Percentiles rank a stretch among this genome's conserved stretches.
Evolutionary conservation across 1,140 invertebrate genomes (phyloP).

Genomic region (Ips typographus): DNA sequence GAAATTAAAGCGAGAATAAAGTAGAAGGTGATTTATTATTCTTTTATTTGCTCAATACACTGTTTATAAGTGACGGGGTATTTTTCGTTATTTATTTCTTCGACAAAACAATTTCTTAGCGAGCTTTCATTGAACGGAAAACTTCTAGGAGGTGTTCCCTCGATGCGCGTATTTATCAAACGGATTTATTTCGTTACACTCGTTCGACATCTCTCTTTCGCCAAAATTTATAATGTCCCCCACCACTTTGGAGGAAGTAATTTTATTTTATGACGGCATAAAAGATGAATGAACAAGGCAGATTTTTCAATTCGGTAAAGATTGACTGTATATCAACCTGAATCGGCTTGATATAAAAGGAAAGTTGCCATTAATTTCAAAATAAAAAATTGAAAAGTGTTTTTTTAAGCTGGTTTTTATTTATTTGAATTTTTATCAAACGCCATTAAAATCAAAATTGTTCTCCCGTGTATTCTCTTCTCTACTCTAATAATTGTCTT

Average conservation of each 20-base stretch:
- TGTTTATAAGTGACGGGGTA: conserved; percentile 39
- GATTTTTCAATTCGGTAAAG: no score
- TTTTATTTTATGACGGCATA: conserved; percentile 19
- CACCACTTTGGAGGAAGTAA: conserved; percentile 12
- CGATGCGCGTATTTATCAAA: conserved; percentile 33
- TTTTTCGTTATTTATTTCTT: conserved; percentile 38
- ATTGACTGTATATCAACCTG: no score
- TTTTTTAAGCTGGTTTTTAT: no score
- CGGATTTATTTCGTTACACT: conserved; percentile 33
- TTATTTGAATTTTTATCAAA: no score
- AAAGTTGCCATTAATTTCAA: no score
- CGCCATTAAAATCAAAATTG: no score
- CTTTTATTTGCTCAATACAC: conserved; percentile 44
- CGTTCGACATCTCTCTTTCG: conserved; percentile 8
- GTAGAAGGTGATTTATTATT: conserved; percentile 45
- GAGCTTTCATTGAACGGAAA: conserved; percentile 30
- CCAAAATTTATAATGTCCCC: conserved; percentile 32
- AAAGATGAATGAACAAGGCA: conserved; percentile 29
- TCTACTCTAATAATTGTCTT: no score
- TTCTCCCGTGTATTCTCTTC: no score
- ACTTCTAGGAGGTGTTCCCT: conserved; percentile 35
- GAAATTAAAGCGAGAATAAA: conserved; percentile 43
- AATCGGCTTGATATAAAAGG: no score
- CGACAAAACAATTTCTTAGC: conserved; percentile 35
- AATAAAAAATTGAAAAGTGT: no score